Conservation (phyloP, 2,797 vertebrate species). For the Spatula versicolor region DNA sequence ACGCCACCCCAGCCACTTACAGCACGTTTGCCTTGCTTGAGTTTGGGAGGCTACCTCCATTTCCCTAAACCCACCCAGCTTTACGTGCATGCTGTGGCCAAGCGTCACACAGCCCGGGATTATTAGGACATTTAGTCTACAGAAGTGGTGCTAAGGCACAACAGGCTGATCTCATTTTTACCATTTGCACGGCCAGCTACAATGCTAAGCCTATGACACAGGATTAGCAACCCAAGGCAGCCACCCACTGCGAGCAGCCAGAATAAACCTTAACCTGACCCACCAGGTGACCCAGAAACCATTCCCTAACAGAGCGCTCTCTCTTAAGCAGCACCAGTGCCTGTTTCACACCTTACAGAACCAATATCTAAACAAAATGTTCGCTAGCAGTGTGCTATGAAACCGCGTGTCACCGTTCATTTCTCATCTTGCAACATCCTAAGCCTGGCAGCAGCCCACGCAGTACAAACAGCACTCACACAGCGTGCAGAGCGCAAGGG, state of each 20-base stretch:
- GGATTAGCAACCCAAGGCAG: conserved; percentile 13
- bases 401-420: background rate
- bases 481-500: background rate
- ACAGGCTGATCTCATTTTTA: conserved; percentile 13
- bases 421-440: background rate
- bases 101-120: background rate
- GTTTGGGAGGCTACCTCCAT: background rate
- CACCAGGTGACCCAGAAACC: conserved; percentile 17
- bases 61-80: background rate
- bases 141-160: background rate
- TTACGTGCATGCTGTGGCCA: fast-evolving
- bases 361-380: background rate
- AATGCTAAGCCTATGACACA: background rate
- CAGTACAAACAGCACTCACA: background rate
- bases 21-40: background rate
- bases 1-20: background rate
- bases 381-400: background rate
- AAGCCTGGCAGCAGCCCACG: background rate
- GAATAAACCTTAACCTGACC: background rate
- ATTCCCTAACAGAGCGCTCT: background rate
- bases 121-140: background rate
- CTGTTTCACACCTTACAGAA: background rate
- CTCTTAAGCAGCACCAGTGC: background rate
- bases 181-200: background rate
- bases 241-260: background rate